A percentile compares a stretch with the other conserved stretches of the same genome.
Evolutionary conservation across 1,140 invertebrate species (phyloP).

Genomic region (Vollenhovia emeryi): DNA sequence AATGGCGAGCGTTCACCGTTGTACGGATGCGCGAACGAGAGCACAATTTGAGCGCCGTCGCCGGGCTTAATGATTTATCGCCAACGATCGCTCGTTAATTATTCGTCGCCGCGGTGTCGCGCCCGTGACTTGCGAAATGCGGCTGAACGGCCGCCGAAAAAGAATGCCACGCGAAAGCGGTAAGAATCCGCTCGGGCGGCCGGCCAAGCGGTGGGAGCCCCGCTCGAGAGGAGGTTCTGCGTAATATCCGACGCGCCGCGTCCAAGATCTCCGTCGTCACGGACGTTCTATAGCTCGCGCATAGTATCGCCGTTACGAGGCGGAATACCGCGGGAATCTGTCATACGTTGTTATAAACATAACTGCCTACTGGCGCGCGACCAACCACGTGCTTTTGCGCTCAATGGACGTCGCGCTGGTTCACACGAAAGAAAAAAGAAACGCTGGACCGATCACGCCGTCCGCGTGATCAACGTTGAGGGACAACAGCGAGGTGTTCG

Average conservation of each 20-base stretch:
- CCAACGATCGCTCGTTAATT: slow-evolving; percentile 42
- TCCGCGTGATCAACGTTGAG: not conserved
- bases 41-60: slow-evolving; percentile 10
- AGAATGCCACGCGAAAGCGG: not conserved
- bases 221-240: slow-evolving; percentile 4
- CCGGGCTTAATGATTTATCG: slow-evolving; percentile 47
- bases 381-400: slow-evolving; percentile 77
- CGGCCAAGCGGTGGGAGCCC: slow-evolving; percentile 54
- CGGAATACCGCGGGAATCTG: slow-evolving; percentile 67
- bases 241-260: slow-evolving; percentile 47
- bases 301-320: slow-evolving; percentile 73
- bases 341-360: slow-evolving; percentile 77
- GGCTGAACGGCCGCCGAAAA: slow-evolving; percentile 35
- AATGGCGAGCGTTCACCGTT: slow-evolving; percentile 20
- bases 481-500: not conserved
- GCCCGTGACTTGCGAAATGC: slow-evolving; percentile 25
- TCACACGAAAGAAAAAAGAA: slow-evolving; percentile 37
- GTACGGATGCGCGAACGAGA: slow-evolving; percentile 22
- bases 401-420: slow-evolving; percentile 64
- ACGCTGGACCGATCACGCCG: slow-evolving; percentile 4
- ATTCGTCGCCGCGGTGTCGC: slow-evolving; percentile 24
- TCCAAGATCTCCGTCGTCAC: slow-evolving; percentile 63
- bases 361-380: slow-evolving; percentile 69
- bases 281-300: slow-evolving; percentile 45
- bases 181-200: slow-evolving; percentile 60